Percentiles rank a stretch among this genome's conserved stretches.
phyloP scores from a whole-genome alignment of 2,113 vertebrate species.

The Heliornis fulica region DNA sequence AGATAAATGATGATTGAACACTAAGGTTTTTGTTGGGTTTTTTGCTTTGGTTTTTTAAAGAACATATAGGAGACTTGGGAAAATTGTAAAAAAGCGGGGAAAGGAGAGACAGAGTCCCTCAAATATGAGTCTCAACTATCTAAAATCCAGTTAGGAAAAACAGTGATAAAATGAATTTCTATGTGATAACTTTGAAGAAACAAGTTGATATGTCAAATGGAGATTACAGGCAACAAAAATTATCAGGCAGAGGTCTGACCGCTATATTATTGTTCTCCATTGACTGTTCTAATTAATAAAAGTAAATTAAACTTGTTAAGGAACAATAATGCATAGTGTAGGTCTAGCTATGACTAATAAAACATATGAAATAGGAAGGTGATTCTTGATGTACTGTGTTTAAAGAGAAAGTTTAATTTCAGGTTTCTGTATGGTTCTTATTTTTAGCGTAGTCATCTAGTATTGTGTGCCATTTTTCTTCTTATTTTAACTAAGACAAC shows the following conservation, averaged over 20 bases:
- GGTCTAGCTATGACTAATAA: neutral
- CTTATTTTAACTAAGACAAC: neutral
- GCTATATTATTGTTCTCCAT: rapidly evolving
- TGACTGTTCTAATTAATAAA: neutral
- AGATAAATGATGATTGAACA: neutral
- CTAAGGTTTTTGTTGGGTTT: neutral
- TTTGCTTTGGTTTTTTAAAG: neutral
- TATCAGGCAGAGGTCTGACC: neutral
- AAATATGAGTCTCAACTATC: neutral
- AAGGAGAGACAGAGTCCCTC: neutral
- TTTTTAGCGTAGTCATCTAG: neutral
- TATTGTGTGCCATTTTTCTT: neutral
- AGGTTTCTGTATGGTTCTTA: neutral
- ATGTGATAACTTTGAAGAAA: neutral
- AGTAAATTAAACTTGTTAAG: neutral
- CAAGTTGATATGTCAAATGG: neutral
- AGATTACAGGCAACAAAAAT: neutral
- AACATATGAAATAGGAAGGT: neutral
- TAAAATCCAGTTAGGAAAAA: neutral
- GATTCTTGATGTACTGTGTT: neutral
- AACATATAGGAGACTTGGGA: neutral
- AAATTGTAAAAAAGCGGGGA: neutral
- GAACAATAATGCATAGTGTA: neutral
- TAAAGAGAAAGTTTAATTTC: neutral
- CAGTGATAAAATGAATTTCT: neutral